Percentiles rank a stretch among this genome's conserved stretches.
phyloP scores from a whole-genome alignment of 2,113 vertebrate genomes.

The Porphyrio hochstetteri region DNA sequence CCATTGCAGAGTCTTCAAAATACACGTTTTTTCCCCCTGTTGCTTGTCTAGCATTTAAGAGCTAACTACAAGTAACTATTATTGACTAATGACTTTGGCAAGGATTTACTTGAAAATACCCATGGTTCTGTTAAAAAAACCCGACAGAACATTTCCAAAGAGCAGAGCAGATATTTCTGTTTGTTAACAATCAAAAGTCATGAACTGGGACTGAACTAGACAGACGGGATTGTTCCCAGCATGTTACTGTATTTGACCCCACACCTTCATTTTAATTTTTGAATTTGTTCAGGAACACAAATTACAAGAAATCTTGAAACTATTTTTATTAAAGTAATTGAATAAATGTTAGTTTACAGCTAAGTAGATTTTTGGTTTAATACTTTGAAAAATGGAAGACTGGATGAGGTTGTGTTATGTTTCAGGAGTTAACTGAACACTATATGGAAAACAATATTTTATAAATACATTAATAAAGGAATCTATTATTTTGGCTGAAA shows the following conservation, averaged over 20 bases:
- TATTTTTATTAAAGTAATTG: neutral
- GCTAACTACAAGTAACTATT: neutral
- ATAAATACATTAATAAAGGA: neutral
- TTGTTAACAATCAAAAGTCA: neutral
- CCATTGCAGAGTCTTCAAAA: neutral
- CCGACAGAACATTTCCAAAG: no score
- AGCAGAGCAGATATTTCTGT: neutral
- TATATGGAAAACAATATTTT: neutral
- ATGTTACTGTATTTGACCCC: neutral
- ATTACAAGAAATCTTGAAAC: neutral
- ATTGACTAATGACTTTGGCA: neutral
- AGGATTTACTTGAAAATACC: neutral
- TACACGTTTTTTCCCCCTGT: neutral
- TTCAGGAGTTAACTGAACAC: neutral
- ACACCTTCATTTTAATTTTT: neutral
- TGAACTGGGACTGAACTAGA: neutral
- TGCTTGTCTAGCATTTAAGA: neutral
- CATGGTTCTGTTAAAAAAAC: neutral
- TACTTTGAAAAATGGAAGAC: neutral
- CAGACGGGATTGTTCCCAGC: neutral
- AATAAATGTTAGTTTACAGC: neutral
- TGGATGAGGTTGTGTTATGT: neutral
- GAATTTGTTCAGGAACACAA: neutral
- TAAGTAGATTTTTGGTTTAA: neutral
- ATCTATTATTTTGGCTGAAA: neutral